These are phyloP conservation scores for Ceratotherium simum DNA, from an alignment of 2,113 vertebrate genomes.

Conservation along the genomic window DNA sequence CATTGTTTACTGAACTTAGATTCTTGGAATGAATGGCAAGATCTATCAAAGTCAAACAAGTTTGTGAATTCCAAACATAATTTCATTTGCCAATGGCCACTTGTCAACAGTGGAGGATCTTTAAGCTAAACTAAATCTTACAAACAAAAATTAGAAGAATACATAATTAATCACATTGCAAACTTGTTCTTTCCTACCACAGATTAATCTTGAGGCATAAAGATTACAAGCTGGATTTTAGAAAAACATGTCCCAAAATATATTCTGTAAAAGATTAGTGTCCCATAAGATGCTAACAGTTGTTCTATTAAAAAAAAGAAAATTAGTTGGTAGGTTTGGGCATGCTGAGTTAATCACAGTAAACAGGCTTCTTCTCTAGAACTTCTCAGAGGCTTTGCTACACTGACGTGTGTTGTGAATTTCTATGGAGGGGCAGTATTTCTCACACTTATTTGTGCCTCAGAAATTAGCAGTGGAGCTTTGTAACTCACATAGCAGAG, in stretches of 20 bases:
- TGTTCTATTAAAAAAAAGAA: not conserved
- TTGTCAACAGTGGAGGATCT: not conserved
- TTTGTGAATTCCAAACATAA: not conserved
- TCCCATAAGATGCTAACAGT: not conserved
- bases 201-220: constrained; percentile 29
- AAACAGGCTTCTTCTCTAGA: not conserved
- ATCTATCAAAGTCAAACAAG: not conserved
- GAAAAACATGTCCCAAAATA: not conserved
- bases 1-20: not conserved
- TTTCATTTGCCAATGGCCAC: not conserved
- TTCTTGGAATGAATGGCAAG: not conserved
- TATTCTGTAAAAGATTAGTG: not conserved
- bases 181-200: constrained; percentile 44
- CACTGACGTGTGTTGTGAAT: not conserved
- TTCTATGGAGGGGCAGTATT: not conserved
- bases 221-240: constrained; percentile 17
- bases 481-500: not conserved
- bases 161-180: constrained; percentile 35
- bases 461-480: not conserved
- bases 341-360: not conserved
- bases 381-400: not conserved
- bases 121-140: constrained; percentile 49
- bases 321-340: not conserved
- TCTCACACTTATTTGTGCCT: not conserved
- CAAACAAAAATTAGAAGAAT: constrained; percentile 41